Evolutionary conservation across 2,888 invertebrate species (phyloP), one percentile per base, ranked within the genome.

Genomic region (Ochropleura leucogaster): DNA sequence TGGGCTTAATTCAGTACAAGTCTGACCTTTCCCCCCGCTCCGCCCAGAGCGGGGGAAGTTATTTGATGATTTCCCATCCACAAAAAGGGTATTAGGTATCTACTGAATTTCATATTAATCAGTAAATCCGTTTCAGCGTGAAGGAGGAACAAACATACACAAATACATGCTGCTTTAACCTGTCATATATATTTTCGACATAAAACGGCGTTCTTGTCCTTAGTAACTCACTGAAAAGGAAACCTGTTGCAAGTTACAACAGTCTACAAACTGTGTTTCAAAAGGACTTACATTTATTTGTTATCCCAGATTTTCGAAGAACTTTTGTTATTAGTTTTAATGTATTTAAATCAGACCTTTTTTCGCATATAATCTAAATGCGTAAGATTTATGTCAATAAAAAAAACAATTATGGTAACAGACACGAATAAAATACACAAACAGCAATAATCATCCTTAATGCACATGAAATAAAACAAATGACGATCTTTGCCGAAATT

Each of bases 221-320:
- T 57, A 57, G n/a, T 47, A 8, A 64, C 10, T 18, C 42, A 49
- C 20, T 66, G n/a, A 4, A 57, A 40, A 46, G 20, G 30, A 55
- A 55, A 81, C 75, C 81, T 79, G 64, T 80, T 79, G 65, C 75
- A 60, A 68, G n/a, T 30, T 51, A 60, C 30, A 73, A 16, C 18
- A 20, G 8, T 20, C 8, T 14, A 46, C 60, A 46, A 44, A 44
- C 18, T 14, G 44, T 62, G n/a, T 40, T 9, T 60, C n/a, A 51
- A 3, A 59, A 71, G 46, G 30, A 60, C 65, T 65, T 60, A 30
- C 16, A 65, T 60, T 70, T 59, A 20, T 59, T 75, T 78, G 64
- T 18, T 10, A 40, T 18, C 4, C 8, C 7, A 44, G 30, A 40
- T 49, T 64, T 70, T 59, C 5, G n/a, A 42, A 18, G 6, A 16